Evolutionary conservation across 2,888 invertebrate genomes (phyloP).

Genomic region (Mystacides longicornis): DNA sequence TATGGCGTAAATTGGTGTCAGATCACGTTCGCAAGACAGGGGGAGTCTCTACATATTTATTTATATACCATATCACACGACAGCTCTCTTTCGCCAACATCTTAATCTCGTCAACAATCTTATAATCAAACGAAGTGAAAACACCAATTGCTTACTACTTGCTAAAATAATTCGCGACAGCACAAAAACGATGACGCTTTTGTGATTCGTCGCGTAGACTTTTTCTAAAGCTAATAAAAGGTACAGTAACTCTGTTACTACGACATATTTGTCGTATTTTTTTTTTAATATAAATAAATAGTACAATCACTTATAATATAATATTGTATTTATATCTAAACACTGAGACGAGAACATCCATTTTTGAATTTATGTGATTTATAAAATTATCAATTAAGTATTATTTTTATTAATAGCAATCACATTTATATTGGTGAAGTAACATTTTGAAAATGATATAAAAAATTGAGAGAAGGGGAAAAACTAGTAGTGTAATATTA

Average conservation of each 20-base stretch:
- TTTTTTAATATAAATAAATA: too few relatives aligned
- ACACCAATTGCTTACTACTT: neutral
- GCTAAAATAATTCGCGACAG: too few relatives aligned
- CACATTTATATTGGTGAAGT: too few relatives aligned
- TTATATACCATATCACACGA: neutral
- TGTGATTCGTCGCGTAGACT: neutral
- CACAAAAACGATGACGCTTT: neutral
- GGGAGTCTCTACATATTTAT: neutral
- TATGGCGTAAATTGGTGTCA: neutral
- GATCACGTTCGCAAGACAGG: neutral
- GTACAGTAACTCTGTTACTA: slow-evolving; percentile 25
- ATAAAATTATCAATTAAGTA: too few relatives aligned
- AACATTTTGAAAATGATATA: too few relatives aligned
- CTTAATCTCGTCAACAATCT: neutral
- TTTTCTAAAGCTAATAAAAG: slow-evolving; percentile 21
- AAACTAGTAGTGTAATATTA: too few relatives aligned
- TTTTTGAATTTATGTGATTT: too few relatives aligned
- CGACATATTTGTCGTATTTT: slow-evolving; percentile 6
- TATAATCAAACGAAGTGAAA: neutral
- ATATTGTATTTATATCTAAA: too few relatives aligned
- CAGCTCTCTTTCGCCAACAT: neutral
- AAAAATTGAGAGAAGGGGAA: too few relatives aligned
- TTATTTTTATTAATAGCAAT: too few relatives aligned
- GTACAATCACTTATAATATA: too few relatives aligned
- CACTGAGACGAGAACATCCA: too few relatives aligned